Evolutionary conservation across 2,888 invertebrate species (phyloP), one percentile per base, ranked within the genome.

Genomic region (Drosophila vallismaia): DNA sequence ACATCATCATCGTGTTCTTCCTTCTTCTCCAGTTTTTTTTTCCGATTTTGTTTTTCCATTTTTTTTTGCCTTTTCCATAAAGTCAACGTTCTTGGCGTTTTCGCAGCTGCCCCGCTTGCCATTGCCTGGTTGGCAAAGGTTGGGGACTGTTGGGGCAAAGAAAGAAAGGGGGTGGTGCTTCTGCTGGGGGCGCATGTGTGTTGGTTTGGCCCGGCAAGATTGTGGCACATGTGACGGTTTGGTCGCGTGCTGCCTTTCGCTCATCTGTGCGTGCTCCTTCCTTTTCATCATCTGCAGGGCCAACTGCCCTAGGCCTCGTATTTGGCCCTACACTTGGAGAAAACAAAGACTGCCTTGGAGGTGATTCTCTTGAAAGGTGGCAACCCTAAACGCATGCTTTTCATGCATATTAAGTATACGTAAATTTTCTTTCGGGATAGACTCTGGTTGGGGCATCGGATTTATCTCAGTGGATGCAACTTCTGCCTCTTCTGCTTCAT

Each of bases 161-260:
- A 40, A 40, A 28, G 36, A 45, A 12, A 29, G 29, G 51, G 19
- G 33, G 42, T 12, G 51, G 42, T 44, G 19, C 19, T 19, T 64
- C 33, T 19, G 26, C 10, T 14, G 24, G 50, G 42, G 57, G 19
- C 19, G 28, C 36, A 36, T 53, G 12, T 42, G 53, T 53, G 28
- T 36, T 28, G n/a, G n/a, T 31, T 49, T 33, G 26, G 50, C 51
- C 36, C 66, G 45, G 66, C 31, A 67, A 85, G 77, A 81, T 84
- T 82, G 87, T 79, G 76, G 86, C 84, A 86, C 88, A 88, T 84
- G 86, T 88, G 84, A 88, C 88, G 84, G 75, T 83, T 79, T 79
- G 76, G 88, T 84, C 84, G 84, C 84, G 84, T 84, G 84, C 84
- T 84, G 86, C 76, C 66, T 62, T 70, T 60, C 57, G 63, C 76